phyloP scores from a whole-genome alignment of 2,113 vertebrate genomes.

The Psammodynastes pulverulentus region DNA sequence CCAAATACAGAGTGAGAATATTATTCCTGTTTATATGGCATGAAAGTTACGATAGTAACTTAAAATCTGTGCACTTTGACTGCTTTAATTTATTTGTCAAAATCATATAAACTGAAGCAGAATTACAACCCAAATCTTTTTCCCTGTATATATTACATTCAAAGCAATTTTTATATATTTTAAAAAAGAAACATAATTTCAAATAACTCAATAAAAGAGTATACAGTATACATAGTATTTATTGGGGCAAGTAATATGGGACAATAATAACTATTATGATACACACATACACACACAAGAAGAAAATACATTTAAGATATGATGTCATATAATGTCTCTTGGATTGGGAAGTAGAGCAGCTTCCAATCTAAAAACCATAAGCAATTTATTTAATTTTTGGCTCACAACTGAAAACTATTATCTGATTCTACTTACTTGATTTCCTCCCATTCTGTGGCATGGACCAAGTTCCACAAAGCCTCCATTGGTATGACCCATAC shows the following conservation, averaged over 20 bases:
- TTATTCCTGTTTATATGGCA: not conserved
- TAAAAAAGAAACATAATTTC: not conserved
- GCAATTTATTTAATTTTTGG: not conserved
- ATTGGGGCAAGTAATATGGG: not conserved
- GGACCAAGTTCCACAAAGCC: constrained; percentile 90
- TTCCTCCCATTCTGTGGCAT: constrained; percentile 96
- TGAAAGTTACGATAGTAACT: not conserved
- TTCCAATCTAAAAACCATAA: not conserved
- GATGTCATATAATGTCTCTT: not conserved
- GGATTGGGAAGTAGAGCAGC: not conserved
- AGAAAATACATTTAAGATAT: not conserved
- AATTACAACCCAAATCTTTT: not conserved
- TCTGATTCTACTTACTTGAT: constrained; percentile 80
- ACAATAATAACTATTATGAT: not conserved
- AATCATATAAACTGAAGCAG: not conserved
- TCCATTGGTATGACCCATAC: constrained; percentile 95
- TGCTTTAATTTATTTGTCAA: not conserved
- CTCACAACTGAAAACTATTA: not conserved
- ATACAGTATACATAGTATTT: not conserved
- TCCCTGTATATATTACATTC: not conserved
- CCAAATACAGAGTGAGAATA: not conserved
- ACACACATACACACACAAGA: not conserved
- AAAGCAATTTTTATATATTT: not conserved
- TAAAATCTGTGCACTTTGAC: not conserved
- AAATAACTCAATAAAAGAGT: not conserved